Evolutionary conservation across 2,113 vertebrate species (phyloP).

Genomic region (Eudyptes chrysolophus): DNA sequence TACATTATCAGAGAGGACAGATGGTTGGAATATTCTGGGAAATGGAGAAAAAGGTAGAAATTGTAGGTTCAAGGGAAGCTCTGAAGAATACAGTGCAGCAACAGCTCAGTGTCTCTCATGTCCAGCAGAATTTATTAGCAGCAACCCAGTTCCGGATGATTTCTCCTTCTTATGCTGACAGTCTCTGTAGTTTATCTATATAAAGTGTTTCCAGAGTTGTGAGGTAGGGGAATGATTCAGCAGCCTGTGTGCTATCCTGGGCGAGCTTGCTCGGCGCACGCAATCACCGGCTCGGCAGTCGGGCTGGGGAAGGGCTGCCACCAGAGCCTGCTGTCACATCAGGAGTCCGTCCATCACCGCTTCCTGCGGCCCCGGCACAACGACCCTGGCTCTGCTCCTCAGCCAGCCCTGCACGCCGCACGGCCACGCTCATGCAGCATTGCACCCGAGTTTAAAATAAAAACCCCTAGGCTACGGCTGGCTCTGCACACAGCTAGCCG

Average conservation of each 20-base stretch:
- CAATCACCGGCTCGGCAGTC: rapidly evolving
- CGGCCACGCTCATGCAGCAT: rapidly evolving
- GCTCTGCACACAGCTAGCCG: not conserved
- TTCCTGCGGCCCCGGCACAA: not conserved
- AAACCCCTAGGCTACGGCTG: rapidly evolving
- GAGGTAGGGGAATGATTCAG: not conserved
- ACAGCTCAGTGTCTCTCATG: not conserved
- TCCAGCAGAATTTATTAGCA: not conserved
- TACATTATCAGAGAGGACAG: not conserved
- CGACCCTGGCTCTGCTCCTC: rapidly evolving
- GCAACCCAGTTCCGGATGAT: not conserved
- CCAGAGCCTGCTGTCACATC: rapidly evolving
- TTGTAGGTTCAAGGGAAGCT: not conserved
- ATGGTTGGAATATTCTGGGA: not conserved
- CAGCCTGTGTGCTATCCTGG: not conserved
- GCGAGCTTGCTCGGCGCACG: rapidly evolving
- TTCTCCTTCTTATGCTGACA: not conserved
- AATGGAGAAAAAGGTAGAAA: not conserved
- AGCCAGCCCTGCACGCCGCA: rapidly evolving
- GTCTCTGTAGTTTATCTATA: not conserved
- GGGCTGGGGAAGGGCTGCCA: not conserved
- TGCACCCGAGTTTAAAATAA: not conserved
- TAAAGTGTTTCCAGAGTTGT: not conserved
- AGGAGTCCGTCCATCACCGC: rapidly evolving
- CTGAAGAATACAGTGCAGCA: not conserved